These are phyloP conservation scores for Dexiosoma caninum DNA, from an alignment of 2,888 invertebrate genomes.

Conservation along the genomic window DNA sequence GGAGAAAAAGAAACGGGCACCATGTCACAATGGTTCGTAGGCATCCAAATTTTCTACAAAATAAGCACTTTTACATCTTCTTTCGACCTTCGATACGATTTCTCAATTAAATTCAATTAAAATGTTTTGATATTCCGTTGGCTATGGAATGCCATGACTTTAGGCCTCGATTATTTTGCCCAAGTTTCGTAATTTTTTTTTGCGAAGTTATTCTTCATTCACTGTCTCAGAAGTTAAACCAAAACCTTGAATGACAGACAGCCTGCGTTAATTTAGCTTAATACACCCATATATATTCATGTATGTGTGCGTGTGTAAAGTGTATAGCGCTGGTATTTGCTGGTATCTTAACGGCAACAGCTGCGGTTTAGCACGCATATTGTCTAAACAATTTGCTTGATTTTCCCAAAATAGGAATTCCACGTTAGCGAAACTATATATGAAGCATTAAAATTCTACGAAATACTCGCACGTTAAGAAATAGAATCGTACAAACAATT, in stretches of 20 bases:
- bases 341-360: constrained; percentile 50
- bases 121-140: too few species aligned
- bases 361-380: constrained; percentile 58
- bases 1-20: too few species aligned
- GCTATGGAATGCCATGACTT: too few species aligned
- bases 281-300: neutral
- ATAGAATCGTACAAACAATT: constrained; percentile 22
- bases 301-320: neutral
- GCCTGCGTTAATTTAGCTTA: neutral
- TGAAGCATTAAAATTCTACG: constrained; percentile 9
- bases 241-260: neutral
- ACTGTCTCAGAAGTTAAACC: too few species aligned
- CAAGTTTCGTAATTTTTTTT: too few species aligned
- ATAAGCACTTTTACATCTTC: too few species aligned
- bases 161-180: too few species aligned
- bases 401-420: neutral
- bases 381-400: constrained; percentile 43
- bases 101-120: too few species aligned
- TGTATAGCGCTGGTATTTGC: neutral
- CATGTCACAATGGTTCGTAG: too few species aligned
- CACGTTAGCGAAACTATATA: constrained; percentile 14
- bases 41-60: too few species aligned
- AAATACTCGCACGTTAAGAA: neutral
- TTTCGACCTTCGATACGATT: too few species aligned
- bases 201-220: too few species aligned